Evolutionary conservation across 1,140 invertebrate genomes (phyloP).

Genomic region (Reticulitermes speratus): DNA sequence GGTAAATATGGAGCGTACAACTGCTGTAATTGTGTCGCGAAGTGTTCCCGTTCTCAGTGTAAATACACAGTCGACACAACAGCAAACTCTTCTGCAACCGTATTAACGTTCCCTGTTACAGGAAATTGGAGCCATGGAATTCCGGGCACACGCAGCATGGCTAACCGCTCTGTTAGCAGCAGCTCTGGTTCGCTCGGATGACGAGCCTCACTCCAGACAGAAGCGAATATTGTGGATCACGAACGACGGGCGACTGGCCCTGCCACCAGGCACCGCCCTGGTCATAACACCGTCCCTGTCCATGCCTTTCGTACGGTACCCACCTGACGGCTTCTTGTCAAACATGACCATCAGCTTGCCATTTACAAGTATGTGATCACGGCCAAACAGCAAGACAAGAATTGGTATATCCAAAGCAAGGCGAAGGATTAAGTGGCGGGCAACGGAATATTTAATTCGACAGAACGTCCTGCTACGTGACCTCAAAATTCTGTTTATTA

Average conservation of each 20-base stretch:
- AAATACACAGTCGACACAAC: no score
- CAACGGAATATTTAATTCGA: no score
- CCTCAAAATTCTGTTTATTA: no score
- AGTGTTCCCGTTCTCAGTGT: no score
- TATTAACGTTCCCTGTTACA: not conserved
- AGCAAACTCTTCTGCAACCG: no score
- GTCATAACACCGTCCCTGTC: slow-evolving; percentile 77
- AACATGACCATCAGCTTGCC: slow-evolving; percentile 82
- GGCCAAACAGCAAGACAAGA: not conserved
- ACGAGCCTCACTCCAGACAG: slow-evolving; percentile 64
- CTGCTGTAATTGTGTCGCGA: no score
- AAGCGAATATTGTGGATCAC: slow-evolving; percentile 81
- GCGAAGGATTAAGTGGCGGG: no score
- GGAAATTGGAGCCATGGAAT: slow-evolving; percentile 17
- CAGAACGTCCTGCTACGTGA: no score
- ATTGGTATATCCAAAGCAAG: not conserved
- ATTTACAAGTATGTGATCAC: slow-evolving; percentile 74
- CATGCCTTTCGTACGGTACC: slow-evolving; percentile 78
- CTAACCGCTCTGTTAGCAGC: not conserved
- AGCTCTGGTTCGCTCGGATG: not conserved
- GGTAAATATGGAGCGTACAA: no score
- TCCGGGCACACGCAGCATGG: not conserved
- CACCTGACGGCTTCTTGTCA: slow-evolving; percentile 78
- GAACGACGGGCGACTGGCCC: slow-evolving; percentile 73
- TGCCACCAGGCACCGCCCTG: slow-evolving; percentile 77